Base-by-base conservation (phyloP, 2,888 invertebrate genomes). In the Leucozona laternaria region DNA sequence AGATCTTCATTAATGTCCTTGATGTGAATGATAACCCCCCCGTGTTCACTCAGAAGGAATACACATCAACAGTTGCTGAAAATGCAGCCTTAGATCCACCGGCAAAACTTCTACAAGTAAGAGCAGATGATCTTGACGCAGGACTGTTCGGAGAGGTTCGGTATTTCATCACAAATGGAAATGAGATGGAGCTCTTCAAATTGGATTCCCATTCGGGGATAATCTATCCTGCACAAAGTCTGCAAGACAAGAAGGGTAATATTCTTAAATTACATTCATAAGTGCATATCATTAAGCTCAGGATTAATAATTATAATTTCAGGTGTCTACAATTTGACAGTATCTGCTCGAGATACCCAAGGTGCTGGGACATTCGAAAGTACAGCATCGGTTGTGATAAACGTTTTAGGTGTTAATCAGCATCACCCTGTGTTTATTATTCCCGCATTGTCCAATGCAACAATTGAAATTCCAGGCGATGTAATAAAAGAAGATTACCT, bases 11-110 rank as follows among this genome's bases (percentile, higher is more conserved):
- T 55, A 95, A 95, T 91, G 94, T 98, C 11, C 91, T 94, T 31
- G 98, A 98, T 91, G 95, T 96, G n/a, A 98, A 98, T 92, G 98
- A 98, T 92, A 97, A 98, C 92, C 93, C 95, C 0, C 98, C 98
- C 0, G 93, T 95, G 57, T 98, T 98, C 92, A 95, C 94, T 0
- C 96, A 96, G 89, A 94, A 95, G 60, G 94, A 94, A 10, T 98
- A 97, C 92, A 95, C 95, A 89, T 95, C 96, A 1, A 96, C 95
- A 0, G 96, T 98, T 15, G 96, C 97, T 0, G 98, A 98, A 91
- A 97, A 97, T 91, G 94, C 97, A 0, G 95, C 96, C 13, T 92
- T 97, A 20, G 95, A 95, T 90, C 97, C 97, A 0, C 97, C 97
- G 0, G 95, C 97, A 0, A 96, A 97, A 0, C 95, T 98, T 66